phyloP scores from a whole-genome alignment of 2,113 vertebrate genomes.

The Peromyscus californicus region DNA sequence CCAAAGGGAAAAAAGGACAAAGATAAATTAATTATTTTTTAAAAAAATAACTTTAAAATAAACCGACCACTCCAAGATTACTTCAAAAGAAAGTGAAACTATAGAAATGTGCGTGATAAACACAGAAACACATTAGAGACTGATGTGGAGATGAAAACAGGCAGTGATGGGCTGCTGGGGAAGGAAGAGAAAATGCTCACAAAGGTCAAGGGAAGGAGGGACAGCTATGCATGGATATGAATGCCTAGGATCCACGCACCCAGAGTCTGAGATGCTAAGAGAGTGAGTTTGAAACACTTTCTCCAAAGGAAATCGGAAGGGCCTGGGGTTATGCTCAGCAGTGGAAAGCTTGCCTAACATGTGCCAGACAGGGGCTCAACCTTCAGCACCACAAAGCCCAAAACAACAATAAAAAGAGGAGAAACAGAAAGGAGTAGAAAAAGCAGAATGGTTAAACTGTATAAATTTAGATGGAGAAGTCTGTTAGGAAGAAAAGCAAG shows the following conservation, averaged over 20 bases:
- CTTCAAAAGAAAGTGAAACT: background rate
- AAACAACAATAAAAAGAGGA: background rate
- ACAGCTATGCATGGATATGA: fast-evolving
- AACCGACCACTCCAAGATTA: background rate
- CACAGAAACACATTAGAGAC: background rate
- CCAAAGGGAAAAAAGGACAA: background rate
- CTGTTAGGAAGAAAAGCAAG: background rate
- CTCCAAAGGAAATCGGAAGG: background rate
- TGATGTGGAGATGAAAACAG: background rate
- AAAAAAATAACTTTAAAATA: background rate
- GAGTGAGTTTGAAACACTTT: background rate
- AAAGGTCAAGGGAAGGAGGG: background rate
- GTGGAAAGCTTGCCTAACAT: background rate
- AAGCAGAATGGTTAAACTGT: background rate
- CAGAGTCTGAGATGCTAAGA: background rate
- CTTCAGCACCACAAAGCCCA: background rate
- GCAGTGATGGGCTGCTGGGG: background rate
- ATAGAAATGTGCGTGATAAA: background rate
- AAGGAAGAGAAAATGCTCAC: background rate
- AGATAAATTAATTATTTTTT: background rate
- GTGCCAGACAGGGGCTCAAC: background rate
- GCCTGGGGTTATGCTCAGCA: background rate
- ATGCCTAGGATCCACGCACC: background rate
- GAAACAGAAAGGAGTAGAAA: background rate
- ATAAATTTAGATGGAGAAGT: background rate